phyloP scores from a whole-genome alignment of 2,113 vertebrate species.

The Microtus pennsylvanicus region DNA sequence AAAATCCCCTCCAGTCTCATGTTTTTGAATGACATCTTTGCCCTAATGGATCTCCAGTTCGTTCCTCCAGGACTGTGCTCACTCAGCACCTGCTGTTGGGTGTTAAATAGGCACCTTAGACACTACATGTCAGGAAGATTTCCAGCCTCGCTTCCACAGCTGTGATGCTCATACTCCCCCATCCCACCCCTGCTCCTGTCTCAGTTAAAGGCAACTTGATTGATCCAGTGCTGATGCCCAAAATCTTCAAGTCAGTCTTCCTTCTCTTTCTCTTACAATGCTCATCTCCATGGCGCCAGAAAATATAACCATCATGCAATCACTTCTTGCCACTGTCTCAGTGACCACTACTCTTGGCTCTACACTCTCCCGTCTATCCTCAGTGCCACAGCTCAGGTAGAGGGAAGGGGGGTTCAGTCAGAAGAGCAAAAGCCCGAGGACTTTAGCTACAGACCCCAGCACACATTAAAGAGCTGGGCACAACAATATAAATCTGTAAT shows the following conservation, averaged over 20 bases:
- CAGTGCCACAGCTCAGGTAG: not conserved
- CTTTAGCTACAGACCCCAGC: not conserved
- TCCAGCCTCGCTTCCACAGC: not conserved
- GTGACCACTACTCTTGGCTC: not conserved
- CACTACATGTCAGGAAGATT: slow-evolving; percentile 15
- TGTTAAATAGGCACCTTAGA: not conserved
- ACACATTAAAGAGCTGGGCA: not conserved
- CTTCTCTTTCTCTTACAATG: slow-evolving; percentile 17
- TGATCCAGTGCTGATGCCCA: not conserved
- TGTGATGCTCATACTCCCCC: not conserved
- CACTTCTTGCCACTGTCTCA: not conserved
- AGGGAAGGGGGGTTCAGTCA: not conserved
- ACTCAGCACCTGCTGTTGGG: not conserved
- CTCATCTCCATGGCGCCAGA: not conserved
- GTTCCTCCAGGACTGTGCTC: not conserved
- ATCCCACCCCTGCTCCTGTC: not conserved
- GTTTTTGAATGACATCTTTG: slow-evolving; percentile 40
- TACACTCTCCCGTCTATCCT: not conserved
- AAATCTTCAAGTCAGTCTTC: slow-evolving; percentile 16
- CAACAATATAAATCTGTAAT: not conserved
- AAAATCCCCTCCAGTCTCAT: not conserved
- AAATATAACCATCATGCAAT: not conserved
- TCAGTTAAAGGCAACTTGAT: not conserved
- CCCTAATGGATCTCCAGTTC: not conserved
- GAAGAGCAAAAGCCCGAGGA: not conserved